Evolutionary conservation across 2,113 vertebrate genomes (phyloP), one percentile per base, ranked within the genome.

Genomic region (Saccopteryx bilineata): DNA sequence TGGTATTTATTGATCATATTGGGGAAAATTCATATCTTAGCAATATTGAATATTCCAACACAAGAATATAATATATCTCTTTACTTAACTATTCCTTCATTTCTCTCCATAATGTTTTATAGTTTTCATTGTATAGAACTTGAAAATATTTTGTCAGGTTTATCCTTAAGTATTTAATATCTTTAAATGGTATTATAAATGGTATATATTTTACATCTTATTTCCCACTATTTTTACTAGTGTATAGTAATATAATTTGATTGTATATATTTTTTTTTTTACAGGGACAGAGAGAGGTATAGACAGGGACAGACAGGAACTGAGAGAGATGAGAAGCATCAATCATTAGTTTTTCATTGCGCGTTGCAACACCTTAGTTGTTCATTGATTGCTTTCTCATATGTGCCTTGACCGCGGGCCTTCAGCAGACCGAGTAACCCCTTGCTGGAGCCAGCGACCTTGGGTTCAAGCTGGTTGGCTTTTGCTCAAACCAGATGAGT

Each of bases 191-290:
- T 33, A 39, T 91, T 68, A 8, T 61, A 79, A 79, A 50, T 65
- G 19, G 71, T 52, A 61, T 74, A 28, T 66, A 90, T 84, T 94
- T 94, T 84, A 69, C 76, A 61, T 78, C 65, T 19, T 72, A 66
- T 82, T 48, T 82, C 76, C 60, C 65, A 23, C 31, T 71, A 50
- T 60, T 61, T 71, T 60, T 60, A 28, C 63, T 61, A 50, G 65
- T 69, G 61, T 86, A 5, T 86, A 86, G 61, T 93, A 50, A 86
- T 28, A 24, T 79, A 69, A 23, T 69, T 93, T 50, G 26, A 56
- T 33, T 93, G 28, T 72, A 71, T 61, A 52, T 28, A 93, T 63
- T 87, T n/a, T 39, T 39, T 39, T 39, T 39, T 39, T 3, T 39
- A 39, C 39, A 39, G 39, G 39, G 39, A 39, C 39, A 39, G 39